Evolutionary conservation across 2,113 vertebrate genomes (phyloP).

Genomic region (Leptobrachium ailaonicum): DNA sequence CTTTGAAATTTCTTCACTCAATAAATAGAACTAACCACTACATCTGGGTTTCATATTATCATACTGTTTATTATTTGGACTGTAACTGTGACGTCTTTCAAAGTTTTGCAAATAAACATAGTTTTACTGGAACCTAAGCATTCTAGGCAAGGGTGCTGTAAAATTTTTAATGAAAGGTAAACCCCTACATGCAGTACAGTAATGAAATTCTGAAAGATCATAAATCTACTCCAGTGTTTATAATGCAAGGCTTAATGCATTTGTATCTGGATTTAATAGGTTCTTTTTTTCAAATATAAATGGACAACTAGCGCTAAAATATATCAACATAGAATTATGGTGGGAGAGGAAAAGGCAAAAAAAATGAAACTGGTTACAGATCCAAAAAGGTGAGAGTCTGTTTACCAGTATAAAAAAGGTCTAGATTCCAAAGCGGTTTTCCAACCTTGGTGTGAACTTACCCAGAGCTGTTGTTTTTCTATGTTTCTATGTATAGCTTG

Average conservation of each 20-base stretch:
- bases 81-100: slow-evolving; percentile 29
- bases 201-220: neutral
- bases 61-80: neutral
- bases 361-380: too few species aligned
- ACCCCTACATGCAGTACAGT: neutral
- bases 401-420: too few species aligned
- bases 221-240: neutral
- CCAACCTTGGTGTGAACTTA: too few species aligned
- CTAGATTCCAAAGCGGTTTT: too few species aligned
- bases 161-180: neutral
- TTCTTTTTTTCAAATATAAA: too few species aligned
- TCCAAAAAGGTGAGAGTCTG: too few species aligned
- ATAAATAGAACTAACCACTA: neutral
- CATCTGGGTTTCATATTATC: slow-evolving; percentile 35
- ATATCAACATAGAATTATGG: too few species aligned
- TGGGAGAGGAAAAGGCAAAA: too few species aligned
- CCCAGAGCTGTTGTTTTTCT: too few species aligned
- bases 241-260: neutral
- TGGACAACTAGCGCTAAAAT: too few species aligned
- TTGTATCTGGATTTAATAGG: too few species aligned
- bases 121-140: neutral
- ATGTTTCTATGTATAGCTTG: too few species aligned
- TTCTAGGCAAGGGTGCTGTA: neutral
- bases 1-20: slow-evolving; percentile 5
- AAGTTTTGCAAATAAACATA: slow-evolving; percentile 13